These are phyloP conservation scores for Apodemia mormo DNA, from an alignment of 2,888 invertebrate species.

Conservation along the genomic window DNA sequence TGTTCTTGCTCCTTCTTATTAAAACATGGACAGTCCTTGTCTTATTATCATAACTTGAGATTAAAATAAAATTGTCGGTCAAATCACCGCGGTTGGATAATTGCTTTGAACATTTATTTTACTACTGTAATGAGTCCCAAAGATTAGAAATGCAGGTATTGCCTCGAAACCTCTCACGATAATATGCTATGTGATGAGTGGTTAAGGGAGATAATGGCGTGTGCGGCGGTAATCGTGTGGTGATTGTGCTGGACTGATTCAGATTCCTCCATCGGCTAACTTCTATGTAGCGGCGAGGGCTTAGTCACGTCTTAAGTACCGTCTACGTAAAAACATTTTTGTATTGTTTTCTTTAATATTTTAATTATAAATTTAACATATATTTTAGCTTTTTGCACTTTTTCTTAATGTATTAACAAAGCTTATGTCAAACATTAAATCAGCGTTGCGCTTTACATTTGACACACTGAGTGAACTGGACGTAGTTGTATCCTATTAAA, in stretches of 20 bases:
- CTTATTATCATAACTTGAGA: background rate
- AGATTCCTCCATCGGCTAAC: conserved; percentile 53
- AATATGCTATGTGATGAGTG: background rate
- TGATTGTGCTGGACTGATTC: conserved; percentile 36
- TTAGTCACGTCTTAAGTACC: conserved; percentile 58
- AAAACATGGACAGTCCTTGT: background rate
- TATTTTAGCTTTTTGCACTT: too few species aligned
- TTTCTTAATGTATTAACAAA: too few species aligned
- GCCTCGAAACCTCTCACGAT: background rate
- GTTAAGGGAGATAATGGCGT: conserved; percentile 19
- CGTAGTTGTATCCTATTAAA: too few species aligned
- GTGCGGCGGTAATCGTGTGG: conserved; percentile 26
- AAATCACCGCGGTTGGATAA: conserved; percentile 21
- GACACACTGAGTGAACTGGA: too few species aligned
- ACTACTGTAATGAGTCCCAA: conserved; percentile 4
- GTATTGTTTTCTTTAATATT: too few species aligned
- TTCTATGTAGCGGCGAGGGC: conserved; percentile 58
- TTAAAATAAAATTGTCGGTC: background rate
- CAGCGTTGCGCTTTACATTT: too few species aligned
- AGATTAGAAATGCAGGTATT: background rate
- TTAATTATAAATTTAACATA: too few species aligned
- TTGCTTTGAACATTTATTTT: background rate
- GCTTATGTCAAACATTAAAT: too few species aligned
- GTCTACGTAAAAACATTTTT: conserved; percentile 40
- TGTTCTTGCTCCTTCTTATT: too few species aligned